Conservation (phyloP, 2,113 vertebrate genomes). For the Alaudala cheleensis region DNA sequence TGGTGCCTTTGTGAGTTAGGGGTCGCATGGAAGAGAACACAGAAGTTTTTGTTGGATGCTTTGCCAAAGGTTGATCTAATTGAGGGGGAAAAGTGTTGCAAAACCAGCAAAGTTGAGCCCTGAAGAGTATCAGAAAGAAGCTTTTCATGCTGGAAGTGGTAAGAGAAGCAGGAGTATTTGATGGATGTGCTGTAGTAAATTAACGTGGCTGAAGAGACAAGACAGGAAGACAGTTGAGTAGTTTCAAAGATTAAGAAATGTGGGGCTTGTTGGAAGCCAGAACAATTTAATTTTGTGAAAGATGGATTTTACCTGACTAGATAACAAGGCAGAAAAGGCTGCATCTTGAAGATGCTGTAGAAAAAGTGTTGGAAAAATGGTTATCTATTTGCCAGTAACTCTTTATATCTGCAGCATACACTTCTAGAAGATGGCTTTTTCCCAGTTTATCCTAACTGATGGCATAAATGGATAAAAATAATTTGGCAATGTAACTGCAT, state of each 20-base stretch:
- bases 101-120: background rate
- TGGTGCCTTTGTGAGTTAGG: rapidly evolving
- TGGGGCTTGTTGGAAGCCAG: background rate
- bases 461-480: background rate
- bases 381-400: background rate
- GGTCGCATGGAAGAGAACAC: background rate
- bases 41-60: background rate
- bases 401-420: background rate
- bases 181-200: background rate
- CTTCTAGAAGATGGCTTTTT: background rate
- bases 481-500: background rate
- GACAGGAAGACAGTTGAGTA: background rate
- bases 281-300: background rate
- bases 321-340: background rate
- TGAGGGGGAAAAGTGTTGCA: background rate
- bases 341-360: background rate
- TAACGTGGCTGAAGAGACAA: background rate
- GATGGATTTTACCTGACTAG: background rate
- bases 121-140: background rate
- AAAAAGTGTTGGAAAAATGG: background rate
- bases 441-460: background rate
- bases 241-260: background rate
- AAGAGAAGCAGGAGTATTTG: background rate
- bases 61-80: background rate
- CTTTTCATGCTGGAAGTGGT: background rate